Evolutionary conservation across 2,797 vertebrate genomes (phyloP).

Genomic region (Falco berigora): DNA sequence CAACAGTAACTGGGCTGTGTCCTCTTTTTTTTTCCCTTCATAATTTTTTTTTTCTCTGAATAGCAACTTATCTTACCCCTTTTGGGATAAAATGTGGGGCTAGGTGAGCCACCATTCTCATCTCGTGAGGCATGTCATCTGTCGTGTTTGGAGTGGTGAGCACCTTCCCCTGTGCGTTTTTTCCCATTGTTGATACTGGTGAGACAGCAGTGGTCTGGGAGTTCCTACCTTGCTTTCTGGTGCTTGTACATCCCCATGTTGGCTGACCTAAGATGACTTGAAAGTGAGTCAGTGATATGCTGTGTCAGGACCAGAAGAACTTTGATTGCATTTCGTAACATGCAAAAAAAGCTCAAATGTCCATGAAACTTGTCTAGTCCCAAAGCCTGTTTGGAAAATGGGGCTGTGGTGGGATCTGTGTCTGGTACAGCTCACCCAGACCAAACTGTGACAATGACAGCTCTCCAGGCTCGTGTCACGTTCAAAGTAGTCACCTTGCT

Average conservation of each 20-base stretch:
- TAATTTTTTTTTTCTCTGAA: neutral
- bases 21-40: neutral
- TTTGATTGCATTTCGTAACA: neutral
- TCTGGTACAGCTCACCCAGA: neutral
- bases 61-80: neutral
- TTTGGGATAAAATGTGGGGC: neutral
- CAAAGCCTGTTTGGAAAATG: neutral
- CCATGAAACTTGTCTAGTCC: neutral
- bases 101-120: neutral
- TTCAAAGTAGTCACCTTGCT: neutral
- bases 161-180: rapidly evolving
- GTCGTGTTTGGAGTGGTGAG: neutral
- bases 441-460: neutral
- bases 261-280: neutral
- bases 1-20: neutral
- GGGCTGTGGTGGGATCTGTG: neutral
- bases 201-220: neutral
- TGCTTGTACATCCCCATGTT: neutral
- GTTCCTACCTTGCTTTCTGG: neutral
- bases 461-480: neutral
- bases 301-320: neutral
- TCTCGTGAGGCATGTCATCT: neutral
- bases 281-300: neutral
- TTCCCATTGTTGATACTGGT: neutral
- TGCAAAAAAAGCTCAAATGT: neutral